Evolutionary conservation across 2,888 invertebrate species (phyloP).

Genomic region (Mesorhabditis belari): DNA sequence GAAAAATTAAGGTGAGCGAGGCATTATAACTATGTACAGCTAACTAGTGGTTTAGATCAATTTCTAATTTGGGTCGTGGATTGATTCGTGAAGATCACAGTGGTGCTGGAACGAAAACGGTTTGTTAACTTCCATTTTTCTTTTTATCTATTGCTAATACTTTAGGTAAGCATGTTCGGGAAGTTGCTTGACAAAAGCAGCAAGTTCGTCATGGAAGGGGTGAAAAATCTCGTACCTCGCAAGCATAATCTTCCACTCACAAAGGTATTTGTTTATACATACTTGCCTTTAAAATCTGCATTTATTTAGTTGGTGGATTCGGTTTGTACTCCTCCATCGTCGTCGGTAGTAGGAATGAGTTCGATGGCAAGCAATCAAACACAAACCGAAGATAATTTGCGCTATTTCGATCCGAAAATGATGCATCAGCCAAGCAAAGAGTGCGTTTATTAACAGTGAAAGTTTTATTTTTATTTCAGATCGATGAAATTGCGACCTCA

Average conservation of each 20-base stretch:
- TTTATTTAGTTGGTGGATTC: constrained; percentile 39
- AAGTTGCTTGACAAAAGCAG: constrained; percentile 94
- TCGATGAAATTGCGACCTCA: too few species aligned
- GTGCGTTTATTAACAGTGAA: too few species aligned
- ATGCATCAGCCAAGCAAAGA: too few species aligned
- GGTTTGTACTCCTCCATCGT: constrained; percentile 36
- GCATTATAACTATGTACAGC: constrained; percentile 64
- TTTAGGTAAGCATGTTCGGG: constrained; percentile 78
- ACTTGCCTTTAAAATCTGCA: neutral
- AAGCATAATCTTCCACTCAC: constrained; percentile 64
- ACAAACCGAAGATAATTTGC: constrained; percentile 71
- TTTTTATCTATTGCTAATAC: too few species aligned
- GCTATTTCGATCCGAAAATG: constrained; percentile 91
- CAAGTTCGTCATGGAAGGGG: constrained; percentile 92
- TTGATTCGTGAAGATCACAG: constrained; percentile 63
- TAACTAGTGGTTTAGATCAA: constrained; percentile 12
- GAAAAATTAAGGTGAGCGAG: constrained; percentile 27
- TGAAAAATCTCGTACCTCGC: constrained; percentile 85
- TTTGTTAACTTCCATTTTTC: constrained; percentile 1
- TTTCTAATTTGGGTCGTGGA: constrained; percentile 23
- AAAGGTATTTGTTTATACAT: constrained; percentile 54
- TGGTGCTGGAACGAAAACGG: constrained; percentile 81
- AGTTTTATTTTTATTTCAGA: too few species aligned
- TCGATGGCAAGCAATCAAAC: constrained; percentile 78
- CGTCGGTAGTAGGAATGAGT: constrained; percentile 26